These are phyloP conservation scores for Ophion ventricosus DNA, from an alignment of 2,888 invertebrate genomes.

Conservation along the genomic window DNA sequence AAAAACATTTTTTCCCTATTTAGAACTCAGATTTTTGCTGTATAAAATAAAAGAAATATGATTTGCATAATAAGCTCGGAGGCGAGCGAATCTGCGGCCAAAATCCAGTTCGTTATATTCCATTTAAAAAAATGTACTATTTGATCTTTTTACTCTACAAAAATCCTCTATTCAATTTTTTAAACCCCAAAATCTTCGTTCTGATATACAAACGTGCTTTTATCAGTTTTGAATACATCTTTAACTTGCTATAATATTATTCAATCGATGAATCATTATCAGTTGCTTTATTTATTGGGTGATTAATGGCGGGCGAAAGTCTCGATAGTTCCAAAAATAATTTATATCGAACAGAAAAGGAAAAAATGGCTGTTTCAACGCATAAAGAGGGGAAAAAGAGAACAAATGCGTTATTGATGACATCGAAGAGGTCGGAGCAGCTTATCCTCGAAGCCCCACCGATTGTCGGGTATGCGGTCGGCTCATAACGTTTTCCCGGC, in stretches of 20 bases:
- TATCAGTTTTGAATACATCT: neutral
- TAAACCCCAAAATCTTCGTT: neutral
- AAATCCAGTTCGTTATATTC: no score
- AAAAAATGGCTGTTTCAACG: constrained; percentile 36
- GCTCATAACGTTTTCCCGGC: constrained; percentile 55
- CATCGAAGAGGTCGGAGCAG: constrained; percentile 24
- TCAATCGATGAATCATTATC: neutral
- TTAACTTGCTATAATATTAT: neutral
- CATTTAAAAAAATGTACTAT: no score
- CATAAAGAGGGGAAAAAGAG: constrained; percentile 25
- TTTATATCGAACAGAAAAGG: constrained; percentile 10
- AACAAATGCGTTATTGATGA: constrained; percentile 40
- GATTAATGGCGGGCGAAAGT: neutral
- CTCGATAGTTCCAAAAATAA: neutral
- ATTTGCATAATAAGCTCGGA: no score
- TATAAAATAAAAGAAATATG: no score
- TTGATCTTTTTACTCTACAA: no score
- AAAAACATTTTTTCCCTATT: no score
- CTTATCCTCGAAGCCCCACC: constrained; percentile 39
- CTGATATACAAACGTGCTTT: neutral
- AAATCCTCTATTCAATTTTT: neutral
- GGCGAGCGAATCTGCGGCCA: no score
- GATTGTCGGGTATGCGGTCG: constrained; percentile 52
- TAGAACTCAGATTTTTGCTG: no score
- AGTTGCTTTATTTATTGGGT: neutral